Evolutionary conservation across 2,797 vertebrate genomes (phyloP).

Genomic region (Buceros bicornis): DNA sequence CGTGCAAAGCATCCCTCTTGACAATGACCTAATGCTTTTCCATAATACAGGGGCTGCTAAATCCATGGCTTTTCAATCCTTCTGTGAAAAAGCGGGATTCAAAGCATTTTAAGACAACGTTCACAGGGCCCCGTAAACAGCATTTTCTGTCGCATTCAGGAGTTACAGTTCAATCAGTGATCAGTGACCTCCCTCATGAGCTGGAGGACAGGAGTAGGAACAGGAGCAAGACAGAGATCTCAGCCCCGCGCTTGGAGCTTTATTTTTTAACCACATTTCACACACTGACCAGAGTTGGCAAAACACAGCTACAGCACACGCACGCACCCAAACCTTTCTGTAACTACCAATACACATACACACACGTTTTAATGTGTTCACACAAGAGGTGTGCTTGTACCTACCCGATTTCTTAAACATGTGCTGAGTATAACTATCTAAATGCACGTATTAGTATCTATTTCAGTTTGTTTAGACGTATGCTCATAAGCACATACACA

Average conservation of each 20-base stretch:
- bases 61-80: background rate
- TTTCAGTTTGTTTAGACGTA: background rate
- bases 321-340: background rate
- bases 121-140: background rate
- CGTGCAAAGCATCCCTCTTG: background rate
- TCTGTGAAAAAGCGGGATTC: background rate
- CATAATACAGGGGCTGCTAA: background rate
- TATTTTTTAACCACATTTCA: background rate
- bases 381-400: background rate
- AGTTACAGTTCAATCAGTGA: background rate
- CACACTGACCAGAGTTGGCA: background rate
- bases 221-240: background rate
- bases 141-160: background rate
- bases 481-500: background rate
- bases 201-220: background rate
- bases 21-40: slow-evolving; percentile 50
- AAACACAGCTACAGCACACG: background rate
- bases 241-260: background rate
- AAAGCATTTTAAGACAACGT: background rate
- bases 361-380: background rate
- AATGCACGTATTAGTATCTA: background rate
- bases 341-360: background rate
- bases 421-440: background rate
- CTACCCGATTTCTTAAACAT: background rate
- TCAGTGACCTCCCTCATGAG: background rate